A percentile compares a stretch with the other conserved stretches of the same genome.
These are phyloP conservation scores for Lithophane leautieri DNA, from an alignment of 2,888 invertebrate genomes.

Conservation along the genomic window DNA sequence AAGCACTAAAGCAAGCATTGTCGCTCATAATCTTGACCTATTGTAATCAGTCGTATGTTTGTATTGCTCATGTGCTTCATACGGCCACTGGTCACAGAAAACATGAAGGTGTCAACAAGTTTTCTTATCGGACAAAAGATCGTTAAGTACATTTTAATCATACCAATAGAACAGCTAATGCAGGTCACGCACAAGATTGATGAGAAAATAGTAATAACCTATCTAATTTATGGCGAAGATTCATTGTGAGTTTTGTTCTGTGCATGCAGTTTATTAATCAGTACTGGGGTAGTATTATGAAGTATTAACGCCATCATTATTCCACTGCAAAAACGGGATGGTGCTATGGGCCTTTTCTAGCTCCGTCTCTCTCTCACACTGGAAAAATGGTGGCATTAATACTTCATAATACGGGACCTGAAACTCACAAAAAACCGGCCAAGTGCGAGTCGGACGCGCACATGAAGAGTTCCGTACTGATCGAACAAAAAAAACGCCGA, in stretches of 20 bases:
- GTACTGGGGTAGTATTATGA: too few relatives aligned
- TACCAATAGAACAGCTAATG: background rate
- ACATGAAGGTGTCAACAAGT: slow-evolving; percentile 15
- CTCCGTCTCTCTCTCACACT: too few relatives aligned
- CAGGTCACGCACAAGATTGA: background rate
- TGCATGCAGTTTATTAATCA: background rate
- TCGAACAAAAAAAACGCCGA: too few relatives aligned
- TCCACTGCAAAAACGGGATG: too few relatives aligned
- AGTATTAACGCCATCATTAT: too few relatives aligned
- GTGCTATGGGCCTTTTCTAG: too few relatives aligned
- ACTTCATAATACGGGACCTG: too few relatives aligned
- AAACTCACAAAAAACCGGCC: background rate
- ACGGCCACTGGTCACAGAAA: slow-evolving; percentile 27
- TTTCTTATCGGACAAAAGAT: slow-evolving; percentile 32
- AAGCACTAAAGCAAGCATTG: slow-evolving; percentile 4
- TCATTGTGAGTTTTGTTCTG: background rate
- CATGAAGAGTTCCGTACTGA: too few relatives aligned
- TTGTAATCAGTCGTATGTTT: slow-evolving; percentile 25
- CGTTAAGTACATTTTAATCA: slow-evolving; percentile 22
- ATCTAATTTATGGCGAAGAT: background rate
- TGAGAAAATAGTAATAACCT: background rate
- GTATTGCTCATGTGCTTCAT: slow-evolving; percentile 17
- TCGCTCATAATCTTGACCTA: slow-evolving; percentile 26
- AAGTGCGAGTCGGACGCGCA: too few relatives aligned
- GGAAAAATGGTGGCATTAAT: too few relatives aligned